Evolutionary conservation across 2,888 invertebrate species (phyloP), one percentile per base, ranked within the genome.

Genomic region (Noctua janthe): DNA sequence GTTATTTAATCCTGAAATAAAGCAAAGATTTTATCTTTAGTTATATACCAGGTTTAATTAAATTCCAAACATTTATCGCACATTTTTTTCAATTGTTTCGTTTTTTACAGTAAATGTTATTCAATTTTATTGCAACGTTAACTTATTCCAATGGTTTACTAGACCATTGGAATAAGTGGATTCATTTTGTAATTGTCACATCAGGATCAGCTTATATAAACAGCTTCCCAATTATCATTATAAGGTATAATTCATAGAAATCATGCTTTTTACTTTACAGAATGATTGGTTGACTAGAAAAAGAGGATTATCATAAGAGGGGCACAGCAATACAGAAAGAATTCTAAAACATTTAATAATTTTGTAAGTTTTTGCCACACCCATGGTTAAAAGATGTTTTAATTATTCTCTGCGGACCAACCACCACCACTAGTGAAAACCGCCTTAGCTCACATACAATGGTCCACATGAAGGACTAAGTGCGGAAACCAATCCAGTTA

Each of bases 1-100:
- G 67, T 93, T 92, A 51, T 93, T 91, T 20, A 97, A 87, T 76
- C 96, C 97, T 97, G 94, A 62, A 96, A 84, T 49, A 39, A 73
- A 64, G 73, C 8, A 47, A 67, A 39, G 17, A 43, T 29, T 17
- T 29, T 29, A 35, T 35, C 2, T 29, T 35, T n/a, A 59, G 0
- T 67, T 67, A 4, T 54, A 20, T 35, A 39, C 6, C 1, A 49
- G 20, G 13, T 80, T 49, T 78, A 39, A 43, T 49, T 78, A 39
- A 43, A 73, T 2, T 13, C 23, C 11, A 8, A 35, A 35, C 17
- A 17, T 35, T 64, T 17, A 64, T 35, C 8, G 17, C 17, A 35
- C 8, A 0, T 17, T 64, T 35, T 64, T 64, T 59, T 35, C 8
- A 10, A 10, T 35, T 54, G 5, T 54, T 71, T n/a, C 10, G 8